Evolutionary conservation across 2,797 vertebrate genomes (phyloP), one percentile per base, ranked within the genome.

Genomic region (Bovichtus diacanthus): DNA sequence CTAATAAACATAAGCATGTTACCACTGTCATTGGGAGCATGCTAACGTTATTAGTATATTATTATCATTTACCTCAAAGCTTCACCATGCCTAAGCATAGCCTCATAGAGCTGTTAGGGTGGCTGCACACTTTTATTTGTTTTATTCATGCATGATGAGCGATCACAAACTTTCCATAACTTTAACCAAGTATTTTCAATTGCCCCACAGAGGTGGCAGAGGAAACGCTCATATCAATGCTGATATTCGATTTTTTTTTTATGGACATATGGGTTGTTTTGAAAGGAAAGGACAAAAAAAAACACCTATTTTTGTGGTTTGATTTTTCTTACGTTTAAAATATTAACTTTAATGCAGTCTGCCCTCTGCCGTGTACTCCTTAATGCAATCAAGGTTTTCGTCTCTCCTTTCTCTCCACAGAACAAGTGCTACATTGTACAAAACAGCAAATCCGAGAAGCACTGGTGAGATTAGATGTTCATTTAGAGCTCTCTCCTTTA

Each of bases 391-490:
- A 38, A 47, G 19, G 27, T 64, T 60, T 56, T 46, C 34, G 27
- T 61, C 16, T n/a, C 46, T 54, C 63, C 51, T 36, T 13, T 65
- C n/a, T 34, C 29, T 27, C 21, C 16, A 50, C 47, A 27, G 21
- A 54, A 39, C 6, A 1, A 31, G 21, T 5, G 2, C 46, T 36
- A 8, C 47, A 55, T 9, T 62, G 49, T 41, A 50, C 41, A 41
- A 79, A 82, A 59, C 12, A 77, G 44, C 44, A 76, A 41, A 74
- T 66, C 27, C 7, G 59, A 64, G 69, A 77, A 74, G 47, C 67
- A 65, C 51, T 70, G 61, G 69, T 71, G 83, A 89, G 90, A 91
- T 90, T 90, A 90, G 53, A 88, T 84, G 76, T 88, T 90, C 77
- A 87, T 87, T 88, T 88, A 81, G 76, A 75, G 83, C 82, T 67